Conservation (phyloP, 1,140 invertebrate genomes). For the Tetramorium alpestre region DNA sequence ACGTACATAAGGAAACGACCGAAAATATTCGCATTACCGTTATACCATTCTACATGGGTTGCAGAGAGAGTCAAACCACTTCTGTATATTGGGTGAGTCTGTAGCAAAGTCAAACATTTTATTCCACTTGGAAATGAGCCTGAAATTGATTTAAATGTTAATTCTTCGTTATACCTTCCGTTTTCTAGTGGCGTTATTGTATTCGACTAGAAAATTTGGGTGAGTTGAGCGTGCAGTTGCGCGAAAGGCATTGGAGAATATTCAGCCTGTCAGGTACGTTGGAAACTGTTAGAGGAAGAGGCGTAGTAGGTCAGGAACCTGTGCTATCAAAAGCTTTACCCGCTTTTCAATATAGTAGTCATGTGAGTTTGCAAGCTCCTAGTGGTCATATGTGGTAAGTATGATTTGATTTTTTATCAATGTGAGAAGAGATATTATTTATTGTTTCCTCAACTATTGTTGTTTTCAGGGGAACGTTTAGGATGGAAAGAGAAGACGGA, state of each 20-base stretch:
- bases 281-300: conserved; percentile 97
- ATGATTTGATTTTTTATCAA: neutral
- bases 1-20: conserved; percentile 99
- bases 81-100: conserved; percentile 96
- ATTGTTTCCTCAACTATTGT: neutral
- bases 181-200: conserved; percentile 96
- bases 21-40: conserved; percentile 98
- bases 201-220: conserved; percentile 98
- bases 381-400: conserved; percentile 99
- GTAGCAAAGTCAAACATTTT: conserved; percentile 57
- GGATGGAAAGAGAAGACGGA: conserved; percentile 98
- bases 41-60: conserved; percentile 99
- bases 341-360: conserved; percentile 98
- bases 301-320: conserved; percentile 98
- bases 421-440: neutral
- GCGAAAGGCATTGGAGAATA: conserved; percentile 98
- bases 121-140: neutral
- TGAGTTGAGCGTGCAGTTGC: conserved; percentile 94
- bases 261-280: conserved; percentile 97
- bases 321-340: conserved; percentile 94
- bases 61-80: conserved; percentile 94
- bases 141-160: neutral
- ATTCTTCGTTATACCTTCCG: conserved; percentile 34
- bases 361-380: conserved; percentile 98
- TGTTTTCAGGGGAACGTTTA: conserved; percentile 95